phyloP scores from a whole-genome alignment of 2,888 invertebrate genomes.

The Lissocephala sabroskyi region DNA sequence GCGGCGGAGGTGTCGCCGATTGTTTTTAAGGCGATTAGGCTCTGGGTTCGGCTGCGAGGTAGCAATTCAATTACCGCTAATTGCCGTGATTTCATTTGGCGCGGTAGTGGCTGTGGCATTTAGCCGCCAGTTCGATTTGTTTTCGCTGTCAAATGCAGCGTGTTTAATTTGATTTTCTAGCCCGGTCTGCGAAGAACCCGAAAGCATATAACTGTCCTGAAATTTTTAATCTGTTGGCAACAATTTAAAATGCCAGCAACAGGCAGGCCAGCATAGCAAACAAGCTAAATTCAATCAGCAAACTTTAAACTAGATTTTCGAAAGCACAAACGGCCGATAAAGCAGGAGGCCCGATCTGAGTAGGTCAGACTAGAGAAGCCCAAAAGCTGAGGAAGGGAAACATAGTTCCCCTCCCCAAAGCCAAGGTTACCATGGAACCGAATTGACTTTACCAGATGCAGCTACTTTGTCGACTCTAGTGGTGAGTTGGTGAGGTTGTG shows the following conservation, averaged over 20 bases:
- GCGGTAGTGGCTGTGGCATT: slow-evolving; percentile 4
- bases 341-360: no score
- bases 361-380: no score
- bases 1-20: slow-evolving; percentile 8
- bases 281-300: slow-evolving; percentile 55
- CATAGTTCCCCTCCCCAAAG: no score
- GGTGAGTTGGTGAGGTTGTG: no score
- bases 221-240: no score
- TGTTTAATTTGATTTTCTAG: slow-evolving; percentile 28
- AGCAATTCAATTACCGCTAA: slow-evolving; percentile 60
- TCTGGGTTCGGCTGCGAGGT: slow-evolving; percentile 10
- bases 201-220: no score
- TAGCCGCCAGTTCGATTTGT: background rate
- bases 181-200: slow-evolving; percentile 2
- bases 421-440: slow-evolving; percentile 24
- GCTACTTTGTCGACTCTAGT: background rate
- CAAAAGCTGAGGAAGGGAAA: no score
- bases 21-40: slow-evolving; percentile 47
- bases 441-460: slow-evolving; percentile 9
- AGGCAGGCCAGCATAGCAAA: no score
- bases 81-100: slow-evolving; percentile 52
- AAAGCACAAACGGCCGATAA: no score
- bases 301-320: slow-evolving; percentile 57
- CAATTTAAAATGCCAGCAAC: no score
- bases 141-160: slow-evolving; percentile 30